Evolutionary conservation across 1,140 invertebrate genomes (phyloP).

Genomic region (Ditylenchus dipsaci): DNA sequence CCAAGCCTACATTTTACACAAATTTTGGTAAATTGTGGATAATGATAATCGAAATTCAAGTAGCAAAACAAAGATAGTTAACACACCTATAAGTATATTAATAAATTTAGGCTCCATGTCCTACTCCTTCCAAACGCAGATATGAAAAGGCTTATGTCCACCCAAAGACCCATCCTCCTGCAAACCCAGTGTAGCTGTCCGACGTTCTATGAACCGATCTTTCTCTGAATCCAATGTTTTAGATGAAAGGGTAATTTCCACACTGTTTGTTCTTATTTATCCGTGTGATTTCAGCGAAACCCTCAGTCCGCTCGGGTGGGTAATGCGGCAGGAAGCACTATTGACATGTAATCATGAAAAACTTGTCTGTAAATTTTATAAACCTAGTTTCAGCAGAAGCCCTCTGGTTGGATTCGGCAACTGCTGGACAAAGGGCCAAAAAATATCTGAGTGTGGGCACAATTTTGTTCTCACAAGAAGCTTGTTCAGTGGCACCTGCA

Average conservation of each 20-base stretch:
- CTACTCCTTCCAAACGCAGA: not conserved
- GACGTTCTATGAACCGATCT: not conserved
- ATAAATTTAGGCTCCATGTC: not conserved
- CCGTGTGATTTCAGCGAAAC: too few relatives aligned
- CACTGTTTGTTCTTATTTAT: too few relatives aligned
- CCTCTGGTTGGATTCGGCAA: constrained; percentile 13
- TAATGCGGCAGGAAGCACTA: too few relatives aligned
- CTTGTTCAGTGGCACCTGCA: not conserved
- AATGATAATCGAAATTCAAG: too few relatives aligned
- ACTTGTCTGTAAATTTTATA: too few relatives aligned
- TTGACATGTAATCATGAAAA: too few relatives aligned
- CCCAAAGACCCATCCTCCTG: too few relatives aligned
- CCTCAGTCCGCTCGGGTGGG: too few relatives aligned
- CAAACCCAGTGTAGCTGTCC: not conserved
- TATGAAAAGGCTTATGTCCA: not conserved
- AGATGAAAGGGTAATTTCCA: not conserved
- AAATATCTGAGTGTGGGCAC: constrained; percentile 28
- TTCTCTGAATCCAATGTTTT: not conserved
- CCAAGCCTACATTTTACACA: too few relatives aligned
- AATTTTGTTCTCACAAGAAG: constrained; percentile 4
- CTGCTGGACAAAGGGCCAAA: constrained; percentile 18
- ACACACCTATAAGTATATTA: too few relatives aligned
- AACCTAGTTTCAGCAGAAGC: not conserved
- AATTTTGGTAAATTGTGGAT: too few relatives aligned
- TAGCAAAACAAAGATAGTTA: too few relatives aligned